Evolutionary conservation across 2,888 invertebrate genomes (phyloP).

Genomic region (Protonemura montana): DNA sequence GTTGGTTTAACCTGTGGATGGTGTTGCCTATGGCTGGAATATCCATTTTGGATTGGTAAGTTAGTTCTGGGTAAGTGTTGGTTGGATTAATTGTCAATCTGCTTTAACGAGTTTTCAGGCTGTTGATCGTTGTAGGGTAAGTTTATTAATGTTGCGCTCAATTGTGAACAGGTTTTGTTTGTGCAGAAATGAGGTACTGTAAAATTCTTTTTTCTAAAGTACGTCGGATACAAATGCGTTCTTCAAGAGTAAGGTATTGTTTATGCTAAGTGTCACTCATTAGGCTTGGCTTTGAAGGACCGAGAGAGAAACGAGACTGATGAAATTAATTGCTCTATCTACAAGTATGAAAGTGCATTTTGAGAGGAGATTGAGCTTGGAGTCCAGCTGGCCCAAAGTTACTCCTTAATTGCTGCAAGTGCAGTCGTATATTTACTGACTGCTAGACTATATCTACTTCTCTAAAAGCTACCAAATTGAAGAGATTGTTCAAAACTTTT

Average conservation of each 20-base stretch:
- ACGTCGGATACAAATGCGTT: not conserved
- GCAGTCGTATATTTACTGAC: too few relatives aligned
- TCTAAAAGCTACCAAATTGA: too few relatives aligned
- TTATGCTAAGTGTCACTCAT: not conserved
- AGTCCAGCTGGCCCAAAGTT: too few relatives aligned
- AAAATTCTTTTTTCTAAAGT: not conserved
- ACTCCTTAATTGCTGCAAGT: too few relatives aligned
- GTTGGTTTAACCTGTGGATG: not conserved
- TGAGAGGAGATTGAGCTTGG: too few relatives aligned
- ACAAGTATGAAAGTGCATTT: too few relatives aligned
- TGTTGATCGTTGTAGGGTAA: not conserved
- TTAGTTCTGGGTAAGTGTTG: not conserved
- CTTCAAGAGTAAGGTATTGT: not conserved
- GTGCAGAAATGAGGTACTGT: not conserved
- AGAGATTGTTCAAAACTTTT: not conserved
- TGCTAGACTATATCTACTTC: too few relatives aligned
- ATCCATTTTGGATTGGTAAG: not conserved
- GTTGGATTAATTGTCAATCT: not conserved
- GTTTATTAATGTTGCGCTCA: not conserved
- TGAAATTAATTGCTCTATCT: not conserved
- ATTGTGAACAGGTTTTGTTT: conserved; percentile 1
- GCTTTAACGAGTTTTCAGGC: not conserved
- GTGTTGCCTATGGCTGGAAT: not conserved
- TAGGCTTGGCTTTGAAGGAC: not conserved
- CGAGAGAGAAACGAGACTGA: not conserved